phyloP scores from a whole-genome alignment of 2,113 vertebrate genomes.

The Crocuta crocuta region DNA sequence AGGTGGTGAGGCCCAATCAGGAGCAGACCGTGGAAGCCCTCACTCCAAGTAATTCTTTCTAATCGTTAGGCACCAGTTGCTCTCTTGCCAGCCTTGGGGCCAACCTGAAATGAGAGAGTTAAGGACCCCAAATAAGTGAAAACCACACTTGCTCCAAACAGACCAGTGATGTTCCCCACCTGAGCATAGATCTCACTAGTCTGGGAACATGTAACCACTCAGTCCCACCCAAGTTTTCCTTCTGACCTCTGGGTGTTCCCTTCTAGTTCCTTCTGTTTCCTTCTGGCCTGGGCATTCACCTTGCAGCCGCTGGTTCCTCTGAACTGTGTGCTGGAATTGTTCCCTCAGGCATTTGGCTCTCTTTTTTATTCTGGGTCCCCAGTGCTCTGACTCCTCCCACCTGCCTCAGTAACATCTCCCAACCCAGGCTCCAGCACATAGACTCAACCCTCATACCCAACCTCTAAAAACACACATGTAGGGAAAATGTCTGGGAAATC shows the following conservation, averaged over 20 bases:
- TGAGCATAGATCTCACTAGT: neutral
- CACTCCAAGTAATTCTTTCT: neutral
- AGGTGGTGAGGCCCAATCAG: neutral
- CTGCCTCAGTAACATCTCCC: no score
- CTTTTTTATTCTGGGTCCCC: neutral
- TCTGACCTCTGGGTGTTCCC: neutral
- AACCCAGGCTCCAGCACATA: neutral
- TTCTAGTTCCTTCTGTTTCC: no score
- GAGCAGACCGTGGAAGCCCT: no score
- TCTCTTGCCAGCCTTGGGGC: neutral
- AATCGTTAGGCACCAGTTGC: neutral
- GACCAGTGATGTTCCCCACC: neutral
- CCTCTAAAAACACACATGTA: no score
- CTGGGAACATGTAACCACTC: rapidly evolving
- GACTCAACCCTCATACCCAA: neutral
- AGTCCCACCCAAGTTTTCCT: neutral
- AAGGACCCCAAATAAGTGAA: neutral
- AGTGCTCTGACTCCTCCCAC: neutral
- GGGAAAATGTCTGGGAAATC: neutral
- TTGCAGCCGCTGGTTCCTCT: no score
- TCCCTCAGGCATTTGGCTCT: neutral
- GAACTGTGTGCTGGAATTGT: neutral
- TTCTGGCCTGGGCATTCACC: neutral
- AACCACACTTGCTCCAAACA: neutral
- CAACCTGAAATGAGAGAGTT: neutral